These are phyloP conservation scores for Mustela lutreola DNA, from an alignment of 2,113 vertebrate genomes.

Conservation along the genomic window DNA sequence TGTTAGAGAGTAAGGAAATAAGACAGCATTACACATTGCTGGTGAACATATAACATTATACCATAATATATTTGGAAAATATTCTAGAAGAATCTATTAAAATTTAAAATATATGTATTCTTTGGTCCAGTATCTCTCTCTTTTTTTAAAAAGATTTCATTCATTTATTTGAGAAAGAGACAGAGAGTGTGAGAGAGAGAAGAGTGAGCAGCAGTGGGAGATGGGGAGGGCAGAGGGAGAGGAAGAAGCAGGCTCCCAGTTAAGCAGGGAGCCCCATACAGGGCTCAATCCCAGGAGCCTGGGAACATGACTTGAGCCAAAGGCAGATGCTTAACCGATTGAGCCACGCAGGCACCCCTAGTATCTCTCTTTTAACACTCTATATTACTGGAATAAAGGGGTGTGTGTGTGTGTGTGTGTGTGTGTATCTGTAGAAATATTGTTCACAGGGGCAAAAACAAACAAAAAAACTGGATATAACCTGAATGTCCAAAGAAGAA, in stretches of 20 bases:
- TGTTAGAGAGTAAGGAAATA: background rate
- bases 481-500: background rate
- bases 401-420: too few relatives aligned
- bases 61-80: background rate
- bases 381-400: background rate
- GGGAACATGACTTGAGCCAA: too few relatives aligned
- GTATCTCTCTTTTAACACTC: constrained; percentile 1
- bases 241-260: too few relatives aligned
- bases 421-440: background rate
- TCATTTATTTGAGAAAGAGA: too few relatives aligned
- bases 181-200: too few relatives aligned
- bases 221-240: too few relatives aligned
- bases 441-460: background rate
- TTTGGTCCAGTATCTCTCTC: background rate
- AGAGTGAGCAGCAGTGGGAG: too few relatives aligned
- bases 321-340: too few relatives aligned
- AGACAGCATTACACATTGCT: background rate
- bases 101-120: background rate
- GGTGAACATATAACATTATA: background rate
- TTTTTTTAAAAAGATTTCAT: background rate
- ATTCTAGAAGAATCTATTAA: background rate
- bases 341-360: background rate
- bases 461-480: background rate
- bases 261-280: too few relatives aligned
- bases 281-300: too few relatives aligned